Percentiles rank a stretch among this genome's conserved stretches.
Evolutionary conservation across 2,797 vertebrate genomes (phyloP).

Genomic region (Phoebastria nigripes): DNA sequence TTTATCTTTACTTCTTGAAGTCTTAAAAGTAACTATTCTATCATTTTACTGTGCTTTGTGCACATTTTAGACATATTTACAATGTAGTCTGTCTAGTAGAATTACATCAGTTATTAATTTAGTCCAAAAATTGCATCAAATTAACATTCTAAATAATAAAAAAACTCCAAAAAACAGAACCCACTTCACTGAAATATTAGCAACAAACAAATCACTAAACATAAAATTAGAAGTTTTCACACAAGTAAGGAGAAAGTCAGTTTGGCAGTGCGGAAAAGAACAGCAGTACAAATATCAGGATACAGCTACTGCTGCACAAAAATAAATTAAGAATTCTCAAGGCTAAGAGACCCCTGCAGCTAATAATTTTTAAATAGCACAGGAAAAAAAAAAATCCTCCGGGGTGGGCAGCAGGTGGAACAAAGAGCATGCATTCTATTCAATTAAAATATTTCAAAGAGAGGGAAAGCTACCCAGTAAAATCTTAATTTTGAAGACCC

Average conservation of each 20-base stretch:
- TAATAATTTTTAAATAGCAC: not conserved
- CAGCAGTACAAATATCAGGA: not conserved
- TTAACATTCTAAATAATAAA: not conserved
- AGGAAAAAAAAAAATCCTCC: not conserved
- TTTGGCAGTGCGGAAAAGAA: not conserved
- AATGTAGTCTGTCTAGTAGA: not conserved
- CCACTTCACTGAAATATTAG: not conserved
- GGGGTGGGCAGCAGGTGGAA: not conserved
- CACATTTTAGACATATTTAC: not conserved
- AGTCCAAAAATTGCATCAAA: not conserved
- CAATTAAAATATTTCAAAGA: not conserved
- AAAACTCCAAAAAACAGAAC: not conserved
- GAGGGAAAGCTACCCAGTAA: not conserved
- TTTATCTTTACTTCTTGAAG: not conserved
- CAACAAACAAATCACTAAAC: not conserved
- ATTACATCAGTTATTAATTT: not conserved
- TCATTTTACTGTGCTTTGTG: not conserved
- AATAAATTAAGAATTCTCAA: not conserved
- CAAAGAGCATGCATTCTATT: not conserved
- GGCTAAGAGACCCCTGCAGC: not conserved
- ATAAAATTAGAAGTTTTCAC: not conserved
- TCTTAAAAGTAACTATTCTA: not conserved
- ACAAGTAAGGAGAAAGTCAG: not conserved
- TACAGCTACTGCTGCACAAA: not conserved
- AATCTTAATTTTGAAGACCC: not conserved